These are phyloP conservation scores for Lucilia cuprina DNA, from an alignment of 1,140 invertebrate genomes.

Conservation along the genomic window DNA sequence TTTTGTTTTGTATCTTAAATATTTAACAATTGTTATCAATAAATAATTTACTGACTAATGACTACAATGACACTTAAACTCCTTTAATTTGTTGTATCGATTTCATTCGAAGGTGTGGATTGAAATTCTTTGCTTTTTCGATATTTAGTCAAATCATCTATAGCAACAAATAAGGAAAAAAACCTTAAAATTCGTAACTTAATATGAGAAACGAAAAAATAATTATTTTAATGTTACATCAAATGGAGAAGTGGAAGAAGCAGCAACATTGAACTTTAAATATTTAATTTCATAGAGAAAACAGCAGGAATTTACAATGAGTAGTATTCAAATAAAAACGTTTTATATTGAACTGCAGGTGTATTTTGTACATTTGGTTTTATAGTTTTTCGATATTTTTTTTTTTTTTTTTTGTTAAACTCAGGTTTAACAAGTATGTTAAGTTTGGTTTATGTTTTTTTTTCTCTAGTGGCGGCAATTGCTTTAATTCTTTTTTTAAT, in stretches of 20 bases:
- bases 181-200: not conserved
- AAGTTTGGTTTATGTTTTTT: not conserved
- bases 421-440: not conserved
- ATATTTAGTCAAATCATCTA: not conserved
- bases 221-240: not conserved
- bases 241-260: not conserved
- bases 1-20: not conserved
- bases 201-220: not conserved
- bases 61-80: not conserved
- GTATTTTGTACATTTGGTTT: not conserved
- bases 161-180: not conserved
- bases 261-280: conserved; percentile 33
- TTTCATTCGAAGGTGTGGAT: not conserved
- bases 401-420: not conserved
- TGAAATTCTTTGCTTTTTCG: not conserved
- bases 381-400: not conserved
- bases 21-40: not conserved
- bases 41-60: conserved; percentile 7
- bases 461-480: not conserved
- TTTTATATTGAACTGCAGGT: not conserved
- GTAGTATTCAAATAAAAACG: not conserved
- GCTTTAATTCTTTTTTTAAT: not conserved
- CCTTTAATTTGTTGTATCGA: not conserved
- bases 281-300: conserved; percentile 12
- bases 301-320: conserved; percentile 9